Base-by-base conservation (phyloP, 2,888 invertebrate genomes). In the Lissocephala sabroskyi region DNA sequence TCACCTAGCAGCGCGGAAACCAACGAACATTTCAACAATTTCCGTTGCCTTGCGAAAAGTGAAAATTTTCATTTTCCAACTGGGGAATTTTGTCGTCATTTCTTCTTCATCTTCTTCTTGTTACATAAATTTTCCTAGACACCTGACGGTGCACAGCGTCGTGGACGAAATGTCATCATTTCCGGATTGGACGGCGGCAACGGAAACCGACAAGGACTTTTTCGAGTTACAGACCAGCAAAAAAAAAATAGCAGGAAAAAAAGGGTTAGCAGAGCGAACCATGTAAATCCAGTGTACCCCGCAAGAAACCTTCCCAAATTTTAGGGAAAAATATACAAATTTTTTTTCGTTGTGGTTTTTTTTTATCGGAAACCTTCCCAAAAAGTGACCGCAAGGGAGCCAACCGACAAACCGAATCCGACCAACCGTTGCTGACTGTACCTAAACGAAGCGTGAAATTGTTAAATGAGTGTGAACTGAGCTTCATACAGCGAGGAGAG, bases 131-230 rank as follows among this genome's bases (percentile, higher is more conserved):
- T 59, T 47, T 56, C 62, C 47, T 53, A 62, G 62, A 62, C 62
- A 62, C 62, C 62, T 23, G 48, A 13, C 17, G 33, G 29, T 74
- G 68, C 70, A 74, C 68, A 66, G 14, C 52, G 61, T 14, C 49
- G 52, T 76, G 60, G 77, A 79, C 77, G 79, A 71, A 79, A 79
- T 77, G 79, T 76, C 77, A 77, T 75, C 70, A 79, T 77, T 76
- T 79, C 79, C 77, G 65, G 17, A 23, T 7, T 23, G 7, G 17
- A 35, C 5, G 4, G 35, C 35, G 14, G 29, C 17, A 2, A 30
- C n/a, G 11, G 18, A 43, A 2, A 14, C 10, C 11, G 9, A 26
- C 28, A 35, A 33, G 19, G 41, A 41, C 28, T n/a, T n/a, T n/a
- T n/a, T n/a, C n/a, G 11, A 23, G 26, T 30, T 26, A 33, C 5